These are phyloP conservation scores for Megalops atlanticus DNA, from an alignment of 2,113 vertebrate species.

Conservation along the genomic window DNA sequence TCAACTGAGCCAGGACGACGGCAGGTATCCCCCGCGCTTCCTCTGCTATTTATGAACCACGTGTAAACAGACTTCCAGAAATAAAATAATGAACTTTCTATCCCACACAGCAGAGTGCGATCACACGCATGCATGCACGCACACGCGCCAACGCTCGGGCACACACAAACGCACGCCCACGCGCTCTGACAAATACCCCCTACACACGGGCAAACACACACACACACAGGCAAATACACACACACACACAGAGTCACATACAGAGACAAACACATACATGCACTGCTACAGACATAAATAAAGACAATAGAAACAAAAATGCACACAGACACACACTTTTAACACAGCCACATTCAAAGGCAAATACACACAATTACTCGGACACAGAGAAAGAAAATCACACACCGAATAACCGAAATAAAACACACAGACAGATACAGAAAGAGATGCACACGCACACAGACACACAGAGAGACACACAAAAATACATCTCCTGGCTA, in stretches of 20 bases:
- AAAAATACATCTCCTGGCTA: conserved; percentile 74
- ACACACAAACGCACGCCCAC: not conserved
- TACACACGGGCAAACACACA: not conserved
- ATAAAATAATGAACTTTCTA: conserved; percentile 73
- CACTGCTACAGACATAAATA: too few relatives aligned
- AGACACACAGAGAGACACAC: conserved; percentile 47
- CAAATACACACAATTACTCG: conserved; percentile 40
- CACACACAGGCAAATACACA: conserved; percentile 23
- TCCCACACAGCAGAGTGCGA: conserved; percentile 48
- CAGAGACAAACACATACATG: conserved; percentile 5
- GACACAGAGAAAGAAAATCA: conserved; percentile 33
- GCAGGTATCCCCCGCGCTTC: conserved; percentile 75
- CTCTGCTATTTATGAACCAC: conserved; percentile 71
- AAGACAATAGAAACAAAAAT: too few relatives aligned
- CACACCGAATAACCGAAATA: conserved; percentile 10
- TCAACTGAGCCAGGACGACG: conserved; percentile 56
- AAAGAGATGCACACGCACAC: conserved; percentile 35
- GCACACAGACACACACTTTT: not conserved
- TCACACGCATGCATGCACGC: conserved; percentile 25
- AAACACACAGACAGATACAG: conserved; percentile 40
- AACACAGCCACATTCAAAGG: not conserved
- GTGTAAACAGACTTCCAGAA: conserved; percentile 66
- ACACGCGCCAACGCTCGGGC: not conserved
- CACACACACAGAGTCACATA: not conserved
- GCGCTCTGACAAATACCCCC: too few relatives aligned